phyloP scores from a whole-genome alignment of 2,797 vertebrate species.

The Setipinna tenuifilis region DNA sequence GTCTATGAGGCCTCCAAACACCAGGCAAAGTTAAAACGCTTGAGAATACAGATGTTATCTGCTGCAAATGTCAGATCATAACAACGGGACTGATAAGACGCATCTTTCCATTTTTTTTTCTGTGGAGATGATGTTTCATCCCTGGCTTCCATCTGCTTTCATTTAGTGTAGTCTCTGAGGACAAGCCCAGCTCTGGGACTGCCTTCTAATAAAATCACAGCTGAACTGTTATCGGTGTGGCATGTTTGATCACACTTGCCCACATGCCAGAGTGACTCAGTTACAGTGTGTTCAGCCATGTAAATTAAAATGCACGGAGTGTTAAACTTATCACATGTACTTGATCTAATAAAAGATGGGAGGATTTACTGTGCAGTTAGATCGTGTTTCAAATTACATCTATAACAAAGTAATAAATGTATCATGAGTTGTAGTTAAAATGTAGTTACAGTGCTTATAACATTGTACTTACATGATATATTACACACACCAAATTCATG shows the following conservation, averaged over 20 bases:
- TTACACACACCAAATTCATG: background rate
- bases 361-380: background rate
- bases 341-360: background rate
- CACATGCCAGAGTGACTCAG: background rate
- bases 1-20: conserved; percentile 42
- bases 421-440: background rate
- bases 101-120: conserved; percentile 23
- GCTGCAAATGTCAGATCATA: conserved; percentile 13
- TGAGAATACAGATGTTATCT: conserved; percentile 7
- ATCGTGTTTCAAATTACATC: background rate
- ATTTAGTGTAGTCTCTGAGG: conserved; percentile 15
- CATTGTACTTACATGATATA: background rate
- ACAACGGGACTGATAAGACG: background rate
- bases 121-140: conserved; percentile 27
- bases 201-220: conserved; percentile 21
- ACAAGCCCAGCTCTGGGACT: background rate
- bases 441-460: background rate
- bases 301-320: background rate
- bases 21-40: conserved; percentile 30
- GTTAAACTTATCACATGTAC: background rate
- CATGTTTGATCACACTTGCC: conserved; percentile 17
- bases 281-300: conserved; percentile 6
- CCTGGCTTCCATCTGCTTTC: conserved; percentile 6
- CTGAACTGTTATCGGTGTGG: conserved; percentile 22
- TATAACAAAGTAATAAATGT: background rate